These are phyloP conservation scores for Apistogramma diplotaenia DNA, from an alignment of 2,113 vertebrate species.

Conservation along the genomic window DNA sequence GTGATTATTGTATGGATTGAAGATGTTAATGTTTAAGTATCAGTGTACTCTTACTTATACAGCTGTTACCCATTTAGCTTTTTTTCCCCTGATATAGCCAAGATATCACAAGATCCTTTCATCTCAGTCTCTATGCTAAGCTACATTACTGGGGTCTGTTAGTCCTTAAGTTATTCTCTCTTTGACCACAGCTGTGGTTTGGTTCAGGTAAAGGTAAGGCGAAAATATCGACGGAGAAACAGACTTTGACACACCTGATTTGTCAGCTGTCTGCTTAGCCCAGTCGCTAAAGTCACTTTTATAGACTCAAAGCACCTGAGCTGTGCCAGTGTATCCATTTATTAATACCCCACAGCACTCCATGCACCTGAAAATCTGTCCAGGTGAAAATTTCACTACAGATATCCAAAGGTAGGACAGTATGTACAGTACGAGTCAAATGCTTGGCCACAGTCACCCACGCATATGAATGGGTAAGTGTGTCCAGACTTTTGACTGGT, in stretches of 20 bases:
- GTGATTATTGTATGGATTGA: neutral
- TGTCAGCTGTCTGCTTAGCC: neutral
- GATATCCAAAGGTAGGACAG: neutral
- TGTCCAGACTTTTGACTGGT: too few relatives aligned
- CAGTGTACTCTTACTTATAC: too few relatives aligned
- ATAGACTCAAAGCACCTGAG: neutral
- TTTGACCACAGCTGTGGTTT: neutral
- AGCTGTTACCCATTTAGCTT: neutral
- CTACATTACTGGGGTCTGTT: neutral
- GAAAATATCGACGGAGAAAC: neutral
- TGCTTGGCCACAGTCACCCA: too few relatives aligned
- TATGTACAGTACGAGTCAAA: neutral
- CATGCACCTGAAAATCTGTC: neutral
- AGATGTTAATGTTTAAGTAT: neutral
- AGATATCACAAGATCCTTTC: neutral
- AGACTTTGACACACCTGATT: neutral
- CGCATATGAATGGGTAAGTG: too few relatives aligned
- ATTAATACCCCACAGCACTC: neutral
- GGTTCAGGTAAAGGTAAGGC: neutral
- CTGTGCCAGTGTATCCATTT: neutral
- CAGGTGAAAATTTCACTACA: neutral
- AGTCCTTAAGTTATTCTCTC: neutral
- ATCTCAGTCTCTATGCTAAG: neutral
- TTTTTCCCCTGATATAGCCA: neutral
- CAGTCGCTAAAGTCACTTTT: neutral